A percentile compares a stretch with the other conserved stretches of the same genome.
Conservation (phyloP, 2,113 vertebrate genomes). For the Sterna hirundo region DNA sequence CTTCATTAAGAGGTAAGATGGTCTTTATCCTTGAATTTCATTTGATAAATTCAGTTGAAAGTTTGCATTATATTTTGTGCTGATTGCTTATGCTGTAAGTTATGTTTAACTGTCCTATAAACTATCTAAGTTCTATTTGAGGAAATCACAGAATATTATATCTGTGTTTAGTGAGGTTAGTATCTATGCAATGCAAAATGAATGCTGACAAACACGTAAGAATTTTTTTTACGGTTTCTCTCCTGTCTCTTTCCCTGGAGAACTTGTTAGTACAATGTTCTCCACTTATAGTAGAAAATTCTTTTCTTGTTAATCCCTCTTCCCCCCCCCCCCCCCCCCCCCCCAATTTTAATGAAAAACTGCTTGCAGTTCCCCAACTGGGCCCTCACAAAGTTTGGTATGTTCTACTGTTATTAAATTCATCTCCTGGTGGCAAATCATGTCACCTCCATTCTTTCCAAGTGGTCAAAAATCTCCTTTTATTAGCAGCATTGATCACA, state of each 20-base stretch:
- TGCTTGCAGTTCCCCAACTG: background rate
- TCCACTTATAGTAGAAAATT: constrained; percentile 26
- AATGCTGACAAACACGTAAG: background rate
- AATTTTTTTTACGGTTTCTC: background rate
- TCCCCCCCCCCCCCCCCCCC: background rate
- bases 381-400: constrained; percentile 25
- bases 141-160: background rate
- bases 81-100: background rate
- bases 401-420: constrained; percentile 47
- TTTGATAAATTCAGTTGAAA: background rate
- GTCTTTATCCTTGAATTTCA: background rate
- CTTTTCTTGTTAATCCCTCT: constrained; percentile 38
- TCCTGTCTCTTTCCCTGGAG: background rate
- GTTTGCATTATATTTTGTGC: background rate
- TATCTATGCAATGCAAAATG: background rate
- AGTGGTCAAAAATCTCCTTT: constrained; percentile 20
- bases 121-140: background rate
- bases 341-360: constrained; percentile 31
- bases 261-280: background rate
- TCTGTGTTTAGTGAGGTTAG: background rate
- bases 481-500: background rate
- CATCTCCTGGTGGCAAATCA: constrained; percentile 41
- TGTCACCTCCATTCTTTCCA: background rate
- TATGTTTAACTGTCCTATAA: background rate
- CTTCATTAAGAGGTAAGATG: background rate